phyloP scores from a whole-genome alignment of 2,888 invertebrate genomes.

The Dinocampus coccinellae region DNA sequence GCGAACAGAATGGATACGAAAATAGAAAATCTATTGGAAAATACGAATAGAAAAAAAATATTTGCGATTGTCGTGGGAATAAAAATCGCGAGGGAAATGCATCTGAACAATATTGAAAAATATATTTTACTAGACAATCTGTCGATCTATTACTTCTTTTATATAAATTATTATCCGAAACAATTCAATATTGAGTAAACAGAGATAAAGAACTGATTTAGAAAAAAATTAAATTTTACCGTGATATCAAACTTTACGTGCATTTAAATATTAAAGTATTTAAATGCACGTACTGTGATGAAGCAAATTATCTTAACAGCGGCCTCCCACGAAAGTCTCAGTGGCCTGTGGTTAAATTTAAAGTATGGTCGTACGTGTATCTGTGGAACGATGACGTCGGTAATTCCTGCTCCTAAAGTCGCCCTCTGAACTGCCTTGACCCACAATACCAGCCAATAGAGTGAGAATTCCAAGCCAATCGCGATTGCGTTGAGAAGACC shows the following conservation, averaged over 20 bases:
- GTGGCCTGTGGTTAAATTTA: constrained; percentile 4
- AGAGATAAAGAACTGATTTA: not conserved
- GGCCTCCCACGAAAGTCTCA: not conserved
- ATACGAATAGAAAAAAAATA: not conserved
- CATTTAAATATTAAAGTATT: constrained; percentile 10
- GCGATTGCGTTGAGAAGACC: not conserved
- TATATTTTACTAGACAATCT: constrained; percentile 7
- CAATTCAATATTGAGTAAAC: not conserved
- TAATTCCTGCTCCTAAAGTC: constrained; percentile 4
- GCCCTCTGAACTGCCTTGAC: not conserved
- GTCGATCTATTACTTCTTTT: not conserved
- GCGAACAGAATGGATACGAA: not conserved
- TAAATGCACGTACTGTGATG: not conserved
- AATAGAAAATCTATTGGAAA: not conserved
- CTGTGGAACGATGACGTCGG: constrained; percentile 1
- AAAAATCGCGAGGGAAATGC: not conserved
- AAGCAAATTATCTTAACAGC: constrained; percentile 16
- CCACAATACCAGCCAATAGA: not conserved
- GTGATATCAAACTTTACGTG: constrained; percentile 13
- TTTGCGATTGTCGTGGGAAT: constrained; percentile 13
- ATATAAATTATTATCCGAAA: not conserved
- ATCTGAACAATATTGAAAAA: constrained; percentile 12
- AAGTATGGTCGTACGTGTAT: not conserved
- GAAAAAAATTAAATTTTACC: not conserved
- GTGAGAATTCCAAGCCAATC: not conserved